Conservation (phyloP, 2,797 vertebrate genomes). For the Threskiornis aethiopicus region DNA sequence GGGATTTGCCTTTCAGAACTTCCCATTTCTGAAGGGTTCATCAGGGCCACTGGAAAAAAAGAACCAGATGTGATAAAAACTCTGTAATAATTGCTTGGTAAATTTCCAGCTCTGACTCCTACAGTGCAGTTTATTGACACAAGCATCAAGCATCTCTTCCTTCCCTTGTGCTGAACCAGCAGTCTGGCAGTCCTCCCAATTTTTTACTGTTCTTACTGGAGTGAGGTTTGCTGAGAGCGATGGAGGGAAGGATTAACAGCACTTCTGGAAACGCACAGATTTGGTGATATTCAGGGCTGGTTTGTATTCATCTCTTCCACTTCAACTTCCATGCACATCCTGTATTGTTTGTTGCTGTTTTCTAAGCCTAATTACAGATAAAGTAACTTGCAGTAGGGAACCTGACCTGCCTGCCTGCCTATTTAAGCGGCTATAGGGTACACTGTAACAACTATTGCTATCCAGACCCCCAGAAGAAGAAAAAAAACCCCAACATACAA, state of each 20-base stretch:
- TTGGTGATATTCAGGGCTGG: neutral
- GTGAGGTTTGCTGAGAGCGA: neutral
- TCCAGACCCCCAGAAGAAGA: neutral
- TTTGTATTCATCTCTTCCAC: neutral
- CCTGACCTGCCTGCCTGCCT: neutral
- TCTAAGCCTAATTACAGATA: neutral
- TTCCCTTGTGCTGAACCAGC: slow-evolving; percentile 52
- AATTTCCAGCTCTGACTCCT: slow-evolving; percentile 50
- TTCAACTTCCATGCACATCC: neutral
- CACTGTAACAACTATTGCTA: neutral
- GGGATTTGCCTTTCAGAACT: slow-evolving; percentile 54
- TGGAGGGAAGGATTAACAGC: neutral
- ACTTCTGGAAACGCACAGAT: neutral
- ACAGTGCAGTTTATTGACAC: slow-evolving; percentile 51
- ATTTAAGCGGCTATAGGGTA: neutral
- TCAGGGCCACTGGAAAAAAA: slow-evolving; percentile 24
- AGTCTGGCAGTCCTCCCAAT: slow-evolving; percentile 27
- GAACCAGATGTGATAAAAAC: slow-evolving; percentile 61
- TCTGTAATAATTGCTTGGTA: slow-evolving; percentile 55
- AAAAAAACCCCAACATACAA: neutral
- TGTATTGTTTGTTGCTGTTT: neutral
- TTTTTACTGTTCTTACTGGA: neutral
- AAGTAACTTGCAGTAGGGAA: neutral
- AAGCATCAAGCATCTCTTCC: slow-evolving; percentile 42
- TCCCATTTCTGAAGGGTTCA: slow-evolving; percentile 46